phyloP scores from a whole-genome alignment of 2,797 vertebrate genomes.

The Euthynnus affinis region DNA sequence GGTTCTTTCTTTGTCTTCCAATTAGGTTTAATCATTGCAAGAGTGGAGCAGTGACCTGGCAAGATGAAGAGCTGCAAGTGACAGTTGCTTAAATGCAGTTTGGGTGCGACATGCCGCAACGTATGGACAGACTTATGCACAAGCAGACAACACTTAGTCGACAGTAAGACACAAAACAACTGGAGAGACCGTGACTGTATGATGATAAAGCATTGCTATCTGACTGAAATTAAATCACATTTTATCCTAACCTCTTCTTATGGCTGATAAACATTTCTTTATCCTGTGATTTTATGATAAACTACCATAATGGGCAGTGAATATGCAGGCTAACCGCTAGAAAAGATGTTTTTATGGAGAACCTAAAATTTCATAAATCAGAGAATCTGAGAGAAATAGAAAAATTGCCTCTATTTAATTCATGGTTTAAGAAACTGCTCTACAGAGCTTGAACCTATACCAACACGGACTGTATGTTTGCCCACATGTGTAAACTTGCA shows the following conservation, averaged over 20 bases:
- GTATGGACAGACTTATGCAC: background rate
- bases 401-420: background rate
- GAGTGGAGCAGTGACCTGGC: slow-evolving; percentile 5
- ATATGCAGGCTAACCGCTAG: background rate
- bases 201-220: background rate
- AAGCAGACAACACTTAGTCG: slow-evolving; percentile 1
- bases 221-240: slow-evolving; percentile 14
- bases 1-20: background rate
- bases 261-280: background rate
- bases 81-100: slow-evolving; percentile 16
- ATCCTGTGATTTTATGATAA: background rate
- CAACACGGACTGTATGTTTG: background rate
- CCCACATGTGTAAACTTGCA: slow-evolving; percentile 13
- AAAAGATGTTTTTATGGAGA: slow-evolving; percentile 4
- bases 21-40: background rate
- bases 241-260: background rate
- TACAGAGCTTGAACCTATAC: background rate
- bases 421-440: background rate
- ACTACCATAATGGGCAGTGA: background rate
- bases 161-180: background rate
- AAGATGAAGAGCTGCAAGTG: slow-evolving; percentile 2
- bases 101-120: background rate
- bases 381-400: background rate
- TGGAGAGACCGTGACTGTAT: background rate
- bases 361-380: background rate